phyloP scores from a whole-genome alignment of 2,113 vertebrate genomes.

The Crypturellus undulatus region DNA sequence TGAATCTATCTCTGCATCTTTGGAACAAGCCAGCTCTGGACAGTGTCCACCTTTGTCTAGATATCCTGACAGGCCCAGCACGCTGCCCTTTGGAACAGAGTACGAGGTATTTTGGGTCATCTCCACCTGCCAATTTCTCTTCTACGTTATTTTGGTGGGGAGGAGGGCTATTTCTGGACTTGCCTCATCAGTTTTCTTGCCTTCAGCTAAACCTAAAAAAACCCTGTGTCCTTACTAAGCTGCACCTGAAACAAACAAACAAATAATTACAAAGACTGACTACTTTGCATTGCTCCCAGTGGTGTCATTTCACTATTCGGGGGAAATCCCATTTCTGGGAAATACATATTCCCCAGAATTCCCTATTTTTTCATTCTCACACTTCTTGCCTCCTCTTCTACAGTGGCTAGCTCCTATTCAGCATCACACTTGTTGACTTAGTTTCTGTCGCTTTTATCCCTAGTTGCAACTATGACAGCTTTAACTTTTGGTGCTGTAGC shows the following conservation, averaged over 20 bases:
- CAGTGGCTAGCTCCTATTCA: not conserved
- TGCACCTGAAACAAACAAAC: not conserved
- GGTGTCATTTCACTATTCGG: not conserved
- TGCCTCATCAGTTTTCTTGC: not conserved
- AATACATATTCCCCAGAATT: not conserved
- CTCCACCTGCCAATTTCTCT: not conserved
- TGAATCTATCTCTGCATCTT: not conserved
- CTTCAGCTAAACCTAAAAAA: not conserved
- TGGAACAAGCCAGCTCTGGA: not conserved
- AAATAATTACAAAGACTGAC: not conserved
- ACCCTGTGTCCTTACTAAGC: too few relatives aligned
- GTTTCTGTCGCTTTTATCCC: not conserved
- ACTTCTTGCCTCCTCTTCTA: not conserved
- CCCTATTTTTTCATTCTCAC: not conserved
- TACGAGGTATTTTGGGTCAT: not conserved
- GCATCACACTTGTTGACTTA: not conserved
- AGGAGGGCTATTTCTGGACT: not conserved
- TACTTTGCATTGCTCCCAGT: not conserved
- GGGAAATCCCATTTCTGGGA: too few relatives aligned
- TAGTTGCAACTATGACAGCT: not conserved
- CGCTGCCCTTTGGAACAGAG: not conserved
- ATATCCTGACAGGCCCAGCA: not conserved
- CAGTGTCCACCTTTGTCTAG: not conserved
- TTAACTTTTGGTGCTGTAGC: not conserved
- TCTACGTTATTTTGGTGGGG: not conserved